These are phyloP conservation scores for Crematogaster levior DNA, from an alignment of 2,888 invertebrate genomes.

Conservation along the genomic window DNA sequence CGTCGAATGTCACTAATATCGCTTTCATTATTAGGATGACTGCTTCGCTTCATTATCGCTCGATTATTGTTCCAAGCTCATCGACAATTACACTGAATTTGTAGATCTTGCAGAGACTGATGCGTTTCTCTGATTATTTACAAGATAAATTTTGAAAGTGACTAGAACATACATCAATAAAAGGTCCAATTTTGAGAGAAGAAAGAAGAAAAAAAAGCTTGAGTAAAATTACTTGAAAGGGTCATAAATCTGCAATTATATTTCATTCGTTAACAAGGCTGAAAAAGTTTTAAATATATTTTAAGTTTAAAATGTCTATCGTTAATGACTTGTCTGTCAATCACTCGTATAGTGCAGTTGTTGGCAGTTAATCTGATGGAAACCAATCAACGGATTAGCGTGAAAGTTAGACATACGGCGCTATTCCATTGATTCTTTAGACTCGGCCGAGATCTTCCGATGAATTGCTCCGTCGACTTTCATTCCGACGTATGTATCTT, in stretches of 20 bases:
- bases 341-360: conserved; percentile 70
- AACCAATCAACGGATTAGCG: conserved; percentile 80
- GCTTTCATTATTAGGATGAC: too few relatives aligned
- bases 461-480: conserved; percentile 26
- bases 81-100: background rate
- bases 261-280: too few relatives aligned
- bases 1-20: background rate
- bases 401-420: conserved; percentile 7
- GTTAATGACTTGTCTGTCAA: conserved; percentile 64
- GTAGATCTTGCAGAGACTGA: background rate
- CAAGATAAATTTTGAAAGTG: background rate
- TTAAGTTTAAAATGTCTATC: conserved; percentile 58
- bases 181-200: background rate
- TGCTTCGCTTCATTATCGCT: background rate
- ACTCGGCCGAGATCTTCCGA: background rate
- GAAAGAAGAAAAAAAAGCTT: conserved; percentile 39
- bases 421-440: conserved; percentile 6
- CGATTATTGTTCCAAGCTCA: background rate
- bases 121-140: background rate
- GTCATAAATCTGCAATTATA: conserved; percentile 67
- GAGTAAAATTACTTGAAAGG: conserved; percentile 50
- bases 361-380: conserved; percentile 71
- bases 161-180: conserved; percentile 57
- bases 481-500: conserved; percentile 6
- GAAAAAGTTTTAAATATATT: too few relatives aligned